A percentile compares a stretch with the other conserved stretches of the same genome.
phyloP scores from a whole-genome alignment of 2,113 vertebrate genomes.

The Phylloscopus trochilus region DNA sequence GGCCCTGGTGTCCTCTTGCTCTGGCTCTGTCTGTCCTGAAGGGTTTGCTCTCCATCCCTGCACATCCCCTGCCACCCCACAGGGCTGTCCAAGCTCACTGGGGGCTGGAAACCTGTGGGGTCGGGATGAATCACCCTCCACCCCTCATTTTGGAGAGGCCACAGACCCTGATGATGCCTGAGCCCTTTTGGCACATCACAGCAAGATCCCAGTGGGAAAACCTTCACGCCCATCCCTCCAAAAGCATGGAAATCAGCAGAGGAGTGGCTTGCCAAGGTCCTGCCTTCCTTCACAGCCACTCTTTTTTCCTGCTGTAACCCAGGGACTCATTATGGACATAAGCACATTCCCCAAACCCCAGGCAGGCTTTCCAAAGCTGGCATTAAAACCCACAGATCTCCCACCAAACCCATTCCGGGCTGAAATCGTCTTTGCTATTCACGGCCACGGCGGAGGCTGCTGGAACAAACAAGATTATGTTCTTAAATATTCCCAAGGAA shows the following conservation, averaged over 20 bases:
- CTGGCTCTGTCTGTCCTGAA: background rate
- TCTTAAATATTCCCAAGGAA: constrained; percentile 59
- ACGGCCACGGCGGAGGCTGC: constrained; percentile 7
- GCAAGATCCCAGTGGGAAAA: background rate
- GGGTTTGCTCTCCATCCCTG: background rate
- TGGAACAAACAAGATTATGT: constrained; percentile 57
- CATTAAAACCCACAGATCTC: constrained; percentile 41
- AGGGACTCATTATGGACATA: constrained; percentile 23
- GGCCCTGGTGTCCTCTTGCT: background rate
- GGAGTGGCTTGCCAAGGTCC: background rate
- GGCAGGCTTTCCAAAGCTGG: background rate
- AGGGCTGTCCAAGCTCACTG: background rate
- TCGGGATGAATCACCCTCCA: accelerated
- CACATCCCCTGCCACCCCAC: background rate
- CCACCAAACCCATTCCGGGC: constrained; percentile 23
- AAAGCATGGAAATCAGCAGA: background rate
- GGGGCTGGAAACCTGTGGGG: background rate
- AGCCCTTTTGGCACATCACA: background rate
- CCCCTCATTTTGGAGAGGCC: background rate
- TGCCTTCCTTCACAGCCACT: background rate
- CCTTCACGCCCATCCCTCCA: background rate
- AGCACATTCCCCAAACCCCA: constrained; percentile 29
- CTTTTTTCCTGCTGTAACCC: background rate
- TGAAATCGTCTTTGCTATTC: constrained; percentile 36
- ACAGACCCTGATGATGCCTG: background rate